phyloP scores from a whole-genome alignment of 2,888 invertebrate genomes.

The Noctua pronuba region DNA sequence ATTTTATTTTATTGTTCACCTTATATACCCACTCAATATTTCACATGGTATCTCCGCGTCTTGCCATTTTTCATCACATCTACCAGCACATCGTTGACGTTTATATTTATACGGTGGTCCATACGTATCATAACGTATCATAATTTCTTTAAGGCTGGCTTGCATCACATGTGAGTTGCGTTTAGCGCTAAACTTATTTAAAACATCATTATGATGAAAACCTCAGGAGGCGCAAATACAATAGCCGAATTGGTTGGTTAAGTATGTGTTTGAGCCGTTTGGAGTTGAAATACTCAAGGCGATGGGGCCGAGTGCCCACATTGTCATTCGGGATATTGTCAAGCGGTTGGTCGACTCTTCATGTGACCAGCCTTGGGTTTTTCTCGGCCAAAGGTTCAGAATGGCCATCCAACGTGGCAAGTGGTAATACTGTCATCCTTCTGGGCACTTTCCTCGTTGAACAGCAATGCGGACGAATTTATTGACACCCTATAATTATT shows the following conservation, averaged over 20 bases:
- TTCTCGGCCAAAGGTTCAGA: not conserved
- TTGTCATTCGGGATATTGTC: too few species aligned
- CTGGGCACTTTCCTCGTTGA: not conserved
- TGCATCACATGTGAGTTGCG: not conserved
- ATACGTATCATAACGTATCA: not conserved
- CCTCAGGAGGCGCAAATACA: not conserved
- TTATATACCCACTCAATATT: not conserved
- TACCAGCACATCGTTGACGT: not conserved
- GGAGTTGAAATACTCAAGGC: not conserved
- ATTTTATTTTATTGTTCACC: not conserved
- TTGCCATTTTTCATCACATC: conserved; percentile 4
- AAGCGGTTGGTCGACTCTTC: not conserved
- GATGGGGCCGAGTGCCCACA: not conserved
- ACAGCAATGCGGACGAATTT: not conserved
- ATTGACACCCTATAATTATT: not conserved
- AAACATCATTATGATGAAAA: not conserved
- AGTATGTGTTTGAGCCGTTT: not conserved
- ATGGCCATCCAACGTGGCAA: not conserved
- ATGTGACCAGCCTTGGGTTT: not conserved
- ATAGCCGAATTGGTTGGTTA: too few species aligned
- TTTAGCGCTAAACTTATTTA: not conserved
- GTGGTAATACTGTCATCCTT: not conserved
- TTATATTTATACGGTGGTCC: not conserved
- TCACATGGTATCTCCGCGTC: too few species aligned
- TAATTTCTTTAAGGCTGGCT: not conserved